Evolutionary conservation across 2,113 vertebrate species (phyloP).

Genomic region (Hylia prasina): DNA sequence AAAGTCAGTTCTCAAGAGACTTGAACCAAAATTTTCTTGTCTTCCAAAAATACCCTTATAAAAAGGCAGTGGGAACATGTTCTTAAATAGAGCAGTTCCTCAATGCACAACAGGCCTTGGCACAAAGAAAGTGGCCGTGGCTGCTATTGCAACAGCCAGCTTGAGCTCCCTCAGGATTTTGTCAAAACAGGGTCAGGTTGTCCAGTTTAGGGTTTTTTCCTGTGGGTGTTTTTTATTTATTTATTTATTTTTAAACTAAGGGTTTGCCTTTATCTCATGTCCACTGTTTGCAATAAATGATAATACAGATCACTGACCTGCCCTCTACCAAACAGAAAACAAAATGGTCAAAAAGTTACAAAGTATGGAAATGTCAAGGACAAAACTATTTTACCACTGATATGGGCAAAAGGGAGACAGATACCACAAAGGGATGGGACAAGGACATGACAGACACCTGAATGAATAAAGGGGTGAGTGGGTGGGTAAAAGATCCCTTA

Average conservation of each 20-base stretch:
- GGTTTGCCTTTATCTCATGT: background rate
- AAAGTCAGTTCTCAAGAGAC: background rate
- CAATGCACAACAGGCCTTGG: background rate
- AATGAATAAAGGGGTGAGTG: background rate
- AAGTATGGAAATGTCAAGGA: background rate
- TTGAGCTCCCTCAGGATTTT: background rate
- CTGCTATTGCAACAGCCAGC: background rate
- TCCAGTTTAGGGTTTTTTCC: background rate
- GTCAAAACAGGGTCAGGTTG: background rate
- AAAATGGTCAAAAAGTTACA: background rate
- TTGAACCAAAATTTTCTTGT: background rate
- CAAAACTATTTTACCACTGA: background rate
- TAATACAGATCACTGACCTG: background rate
- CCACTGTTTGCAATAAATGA: background rate
- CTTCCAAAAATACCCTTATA: background rate
- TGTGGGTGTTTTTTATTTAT: background rate
- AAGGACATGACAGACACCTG: background rate
- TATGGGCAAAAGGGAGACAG: rapidly evolving
- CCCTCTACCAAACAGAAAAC: background rate
- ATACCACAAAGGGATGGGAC: background rate
- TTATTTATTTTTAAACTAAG: background rate
- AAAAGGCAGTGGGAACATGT: background rate
- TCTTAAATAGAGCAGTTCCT: background rate
- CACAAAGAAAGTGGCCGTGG: background rate
- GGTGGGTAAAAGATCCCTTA: background rate